Conservation (phyloP, 2,113 vertebrate genomes). For the Cheilinus undulatus region DNA sequence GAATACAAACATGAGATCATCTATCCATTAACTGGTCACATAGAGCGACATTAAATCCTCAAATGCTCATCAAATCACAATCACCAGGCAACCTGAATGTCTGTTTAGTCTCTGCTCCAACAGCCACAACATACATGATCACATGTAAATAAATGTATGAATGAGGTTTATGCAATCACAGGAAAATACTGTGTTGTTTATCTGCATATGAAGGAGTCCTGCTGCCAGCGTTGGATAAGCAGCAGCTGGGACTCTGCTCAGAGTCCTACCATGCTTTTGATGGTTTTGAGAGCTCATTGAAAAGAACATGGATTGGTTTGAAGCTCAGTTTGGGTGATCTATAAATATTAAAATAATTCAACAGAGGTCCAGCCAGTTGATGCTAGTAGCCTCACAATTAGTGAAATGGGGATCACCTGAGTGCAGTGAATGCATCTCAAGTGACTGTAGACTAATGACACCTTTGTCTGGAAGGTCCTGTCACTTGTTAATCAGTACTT, state of each 20-base stretch:
- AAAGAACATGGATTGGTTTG: too few species aligned
- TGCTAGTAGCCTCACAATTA: too few species aligned
- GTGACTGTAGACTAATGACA: too few species aligned
- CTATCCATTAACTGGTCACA: slow-evolving; percentile 5
- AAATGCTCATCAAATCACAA: background rate
- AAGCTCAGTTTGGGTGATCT: too few species aligned
- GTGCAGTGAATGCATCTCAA: too few species aligned
- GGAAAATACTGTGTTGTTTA: background rate
- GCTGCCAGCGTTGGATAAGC: slow-evolving; percentile 27
- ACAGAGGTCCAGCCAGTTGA: too few species aligned
- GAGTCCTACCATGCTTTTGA: background rate
- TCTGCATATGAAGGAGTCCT: slow-evolving; percentile 46
- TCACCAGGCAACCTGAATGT: slow-evolving; percentile 9
- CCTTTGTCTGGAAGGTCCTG: too few species aligned
- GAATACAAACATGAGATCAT: slow-evolving; percentile 10
- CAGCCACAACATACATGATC: slow-evolving; percentile 16
- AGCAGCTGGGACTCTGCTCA: slow-evolving; percentile 21
- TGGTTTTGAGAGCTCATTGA: background rate
- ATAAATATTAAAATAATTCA: too few species aligned
- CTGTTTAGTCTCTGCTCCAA: background rate
- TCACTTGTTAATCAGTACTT: too few species aligned
- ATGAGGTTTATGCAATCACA: slow-evolving; percentile 7
- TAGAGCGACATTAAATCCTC: slow-evolving; percentile 11
- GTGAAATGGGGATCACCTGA: too few species aligned
- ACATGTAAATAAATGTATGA: slow-evolving; percentile 30